Conservation (phyloP, 2,113 vertebrate species). For the Labeo rohita region DNA sequence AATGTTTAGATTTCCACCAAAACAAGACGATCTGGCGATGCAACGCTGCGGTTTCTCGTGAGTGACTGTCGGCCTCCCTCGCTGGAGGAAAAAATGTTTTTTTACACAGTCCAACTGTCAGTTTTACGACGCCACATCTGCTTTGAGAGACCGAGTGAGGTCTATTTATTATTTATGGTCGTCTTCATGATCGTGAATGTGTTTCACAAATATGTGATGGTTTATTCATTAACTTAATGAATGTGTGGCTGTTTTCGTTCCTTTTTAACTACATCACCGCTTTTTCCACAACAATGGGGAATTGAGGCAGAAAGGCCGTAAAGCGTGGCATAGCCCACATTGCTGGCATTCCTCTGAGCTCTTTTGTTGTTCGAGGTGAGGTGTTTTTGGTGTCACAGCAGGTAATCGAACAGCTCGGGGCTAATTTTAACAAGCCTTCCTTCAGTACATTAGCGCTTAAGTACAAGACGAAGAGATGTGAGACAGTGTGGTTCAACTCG, state of each 20-base stretch:
- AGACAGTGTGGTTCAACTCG: background rate
- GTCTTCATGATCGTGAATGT: slow-evolving; percentile 36
- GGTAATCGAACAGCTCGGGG: slow-evolving; percentile 46
- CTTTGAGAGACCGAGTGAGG: background rate
- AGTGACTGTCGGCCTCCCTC: slow-evolving; percentile 1
- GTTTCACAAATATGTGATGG: slow-evolving; percentile 54
- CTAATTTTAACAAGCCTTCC: slow-evolving; percentile 37
- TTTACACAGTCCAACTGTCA: slow-evolving; percentile 22
- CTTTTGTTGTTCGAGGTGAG: slow-evolving; percentile 52
- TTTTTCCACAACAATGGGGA: slow-evolving; percentile 46
- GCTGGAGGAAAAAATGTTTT: background rate
- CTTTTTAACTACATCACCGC: slow-evolving; percentile 12
- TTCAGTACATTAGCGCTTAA: slow-evolving; percentile 12
- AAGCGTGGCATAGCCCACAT: slow-evolving; percentile 47
- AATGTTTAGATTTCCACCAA: slow-evolving; percentile 35
- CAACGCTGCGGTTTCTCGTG: slow-evolving; percentile 4
- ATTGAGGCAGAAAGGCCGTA: slow-evolving; percentile 40
- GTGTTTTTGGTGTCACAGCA: slow-evolving; percentile 46
- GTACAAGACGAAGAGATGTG: slow-evolving; percentile 12
- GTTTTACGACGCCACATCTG: slow-evolving; percentile 35
- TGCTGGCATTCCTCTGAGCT: slow-evolving; percentile 54
- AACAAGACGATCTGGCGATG: slow-evolving; percentile 7
- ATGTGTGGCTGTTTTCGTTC: slow-evolving; percentile 37
- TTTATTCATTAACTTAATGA: slow-evolving; percentile 61
- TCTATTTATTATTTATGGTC: slow-evolving; percentile 52